Evolutionary conservation across 2,797 vertebrate genomes (phyloP).

Genomic region (Alectoris magna): DNA sequence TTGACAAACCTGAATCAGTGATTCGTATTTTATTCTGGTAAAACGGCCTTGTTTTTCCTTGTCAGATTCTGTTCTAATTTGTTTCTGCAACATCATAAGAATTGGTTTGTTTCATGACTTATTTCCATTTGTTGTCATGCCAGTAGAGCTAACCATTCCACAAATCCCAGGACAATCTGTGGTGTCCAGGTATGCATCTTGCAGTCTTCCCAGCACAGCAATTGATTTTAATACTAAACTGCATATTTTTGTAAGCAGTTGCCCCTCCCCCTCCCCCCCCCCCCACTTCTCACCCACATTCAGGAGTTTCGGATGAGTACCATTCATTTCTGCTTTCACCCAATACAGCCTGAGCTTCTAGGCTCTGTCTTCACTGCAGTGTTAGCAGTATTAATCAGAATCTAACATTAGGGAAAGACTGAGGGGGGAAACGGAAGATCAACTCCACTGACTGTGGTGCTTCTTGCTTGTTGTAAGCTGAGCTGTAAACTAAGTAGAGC

Average conservation of each 20-base stretch:
- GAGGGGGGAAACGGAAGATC: background rate
- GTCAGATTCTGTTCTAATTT: background rate
- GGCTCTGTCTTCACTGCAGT: constrained; percentile 40
- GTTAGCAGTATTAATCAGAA: constrained; percentile 36
- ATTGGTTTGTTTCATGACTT: background rate
- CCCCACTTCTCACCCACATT: background rate
- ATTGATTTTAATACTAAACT: constrained; percentile 28
- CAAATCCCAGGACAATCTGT: background rate
- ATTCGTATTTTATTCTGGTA: background rate
- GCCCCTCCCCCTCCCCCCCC: background rate
- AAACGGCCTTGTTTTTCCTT: background rate
- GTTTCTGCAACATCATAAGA: background rate
- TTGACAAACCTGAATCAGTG: background rate
- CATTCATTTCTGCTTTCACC: constrained; percentile 16
- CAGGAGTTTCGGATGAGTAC: constrained; percentile 5
- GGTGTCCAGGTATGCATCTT: background rate
- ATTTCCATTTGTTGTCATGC: constrained; percentile 19
- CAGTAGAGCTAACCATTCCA: background rate
- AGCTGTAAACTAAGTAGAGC: background rate
- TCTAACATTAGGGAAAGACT: background rate
- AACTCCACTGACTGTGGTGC: background rate
- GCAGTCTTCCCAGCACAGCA: background rate
- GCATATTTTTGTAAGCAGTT: constrained; percentile 34
- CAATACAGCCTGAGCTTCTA: constrained; percentile 31
- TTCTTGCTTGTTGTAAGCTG: background rate